A percentile compares a stretch with the other conserved stretches of the same genome.
Evolutionary conservation across 1,140 invertebrate species (phyloP).

Genomic region (Bombyx mori): DNA sequence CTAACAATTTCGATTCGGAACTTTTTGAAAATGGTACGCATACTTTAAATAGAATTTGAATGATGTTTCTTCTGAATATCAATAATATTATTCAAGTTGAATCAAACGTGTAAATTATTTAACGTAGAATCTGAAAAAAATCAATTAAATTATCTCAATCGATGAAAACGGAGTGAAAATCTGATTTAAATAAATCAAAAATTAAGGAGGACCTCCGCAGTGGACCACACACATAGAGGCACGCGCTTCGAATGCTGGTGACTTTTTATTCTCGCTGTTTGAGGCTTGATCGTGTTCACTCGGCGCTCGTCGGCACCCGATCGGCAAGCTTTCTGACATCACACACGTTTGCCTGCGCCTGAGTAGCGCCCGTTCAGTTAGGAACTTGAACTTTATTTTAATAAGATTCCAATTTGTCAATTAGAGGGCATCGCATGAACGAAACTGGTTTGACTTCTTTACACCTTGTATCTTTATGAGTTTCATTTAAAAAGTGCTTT

Average conservation of each 20-base stretch:
- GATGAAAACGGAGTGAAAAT: constrained; percentile 52
- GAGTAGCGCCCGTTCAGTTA: constrained; percentile 49
- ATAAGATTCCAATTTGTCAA: constrained; percentile 81
- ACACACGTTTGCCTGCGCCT: constrained; percentile 42
- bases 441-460: constrained; percentile 64
- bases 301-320: constrained; percentile 50
- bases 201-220: constrained; percentile 54
- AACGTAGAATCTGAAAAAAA: background rate
- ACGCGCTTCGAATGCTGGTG: constrained; percentile 67
- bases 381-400: constrained; percentile 70
- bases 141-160: background rate
- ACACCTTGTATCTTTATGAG: constrained; percentile 48
- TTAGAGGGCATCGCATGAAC: constrained; percentile 71
- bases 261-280: constrained; percentile 60
- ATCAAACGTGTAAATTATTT: too few relatives aligned
- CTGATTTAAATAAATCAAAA: constrained; percentile 62
- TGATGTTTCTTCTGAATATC: too few relatives aligned
- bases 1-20: too few relatives aligned
- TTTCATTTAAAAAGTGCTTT: constrained; percentile 30
- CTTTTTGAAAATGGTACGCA: too few relatives aligned
- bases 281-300: constrained; percentile 36
- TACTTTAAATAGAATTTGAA: too few relatives aligned
- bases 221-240: constrained; percentile 69
- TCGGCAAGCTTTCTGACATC: constrained; percentile 51
- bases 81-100: too few relatives aligned